phyloP scores from a whole-genome alignment of 2,113 vertebrate genomes.

The Psephotus haematonotus region DNA sequence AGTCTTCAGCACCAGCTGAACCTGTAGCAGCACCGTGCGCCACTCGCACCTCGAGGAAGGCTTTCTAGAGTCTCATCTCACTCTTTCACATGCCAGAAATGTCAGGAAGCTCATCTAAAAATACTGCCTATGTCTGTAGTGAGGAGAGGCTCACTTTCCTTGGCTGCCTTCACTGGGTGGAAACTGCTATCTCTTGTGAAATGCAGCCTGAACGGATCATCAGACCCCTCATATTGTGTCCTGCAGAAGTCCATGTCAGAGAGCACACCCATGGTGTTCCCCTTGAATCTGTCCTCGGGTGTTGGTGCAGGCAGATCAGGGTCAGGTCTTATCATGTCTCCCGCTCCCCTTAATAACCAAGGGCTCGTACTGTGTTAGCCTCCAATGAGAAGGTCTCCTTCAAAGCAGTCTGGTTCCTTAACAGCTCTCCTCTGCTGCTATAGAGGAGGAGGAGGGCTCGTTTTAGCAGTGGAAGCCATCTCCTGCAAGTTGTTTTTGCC shows the following conservation, averaged over 20 bases:
- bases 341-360: accelerated
- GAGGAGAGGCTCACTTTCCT: slow-evolving; percentile 35
- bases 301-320: background rate
- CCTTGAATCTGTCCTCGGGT: background rate
- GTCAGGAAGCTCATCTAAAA: background rate
- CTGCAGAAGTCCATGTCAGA: background rate
- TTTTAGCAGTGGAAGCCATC: background rate
- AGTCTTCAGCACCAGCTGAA: slow-evolving; percentile 9
- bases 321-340: background rate
- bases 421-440: background rate
- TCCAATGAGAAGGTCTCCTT: background rate
- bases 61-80: slow-evolving; percentile 62
- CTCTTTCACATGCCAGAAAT: background rate
- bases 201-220: background rate
- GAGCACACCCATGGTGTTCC: accelerated
- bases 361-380: accelerated
- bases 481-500: background rate
- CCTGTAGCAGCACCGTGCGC: background rate
- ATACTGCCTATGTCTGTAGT: slow-evolving; percentile 13
- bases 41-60: slow-evolving; percentile 29
- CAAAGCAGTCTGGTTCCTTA: accelerated
- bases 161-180: background rate
- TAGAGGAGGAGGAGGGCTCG: background rate
- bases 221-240: background rate
- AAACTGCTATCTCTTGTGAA: background rate